Base-by-base conservation (phyloP, 1,140 invertebrate genomes). In the Drosophila novamexicana region DNA sequence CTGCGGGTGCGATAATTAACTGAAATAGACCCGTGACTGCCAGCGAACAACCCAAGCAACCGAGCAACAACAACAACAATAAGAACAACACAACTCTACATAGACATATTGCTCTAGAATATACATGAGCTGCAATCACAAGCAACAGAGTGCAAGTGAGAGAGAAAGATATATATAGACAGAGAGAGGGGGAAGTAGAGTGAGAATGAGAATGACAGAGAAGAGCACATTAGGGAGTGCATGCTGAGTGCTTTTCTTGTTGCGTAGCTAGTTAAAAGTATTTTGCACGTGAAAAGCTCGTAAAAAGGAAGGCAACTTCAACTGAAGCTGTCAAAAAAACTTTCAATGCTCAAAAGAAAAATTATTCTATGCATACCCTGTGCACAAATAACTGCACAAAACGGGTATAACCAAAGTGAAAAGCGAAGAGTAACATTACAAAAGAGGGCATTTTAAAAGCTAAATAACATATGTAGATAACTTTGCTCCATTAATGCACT, bases 11-110 rank as follows among this genome's bases (percentile, higher is more conserved):
- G 82, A 88, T 86, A 86, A 88, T 86, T 86, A 86, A 86, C 83
- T 86, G 83, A 88, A 86, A 86, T 82, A 86, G 79, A 86, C 83
- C 83, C 82, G 83, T 86, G 82, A 86, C 83, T 88, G 79, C 39
- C 75, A 86, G 65, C 52, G 29, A 53, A 42, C 74, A 52, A 52
- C 7, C 10, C 49, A 69, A 71, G n/a, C 54, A 59, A 67, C 59
- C 50, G 22, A 63, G 14, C 29, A 37, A 42, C 18, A 16, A 3
- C 36, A 47, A 57, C 52, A 59, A 79, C 56, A 79, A 37, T 37
- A 58, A 47, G 32, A 22, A 53, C 6, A 45, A 59, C 62, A 79
- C 47, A 75, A 61, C 61, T 71, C 45, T 53, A 73, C 49, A 74
- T 70, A 53, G 57, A 54, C 39, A 40, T 47, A 56, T 63, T 8